Conservation (phyloP, 2,797 vertebrate genomes). For the Pangasius sanitwongsei region DNA sequence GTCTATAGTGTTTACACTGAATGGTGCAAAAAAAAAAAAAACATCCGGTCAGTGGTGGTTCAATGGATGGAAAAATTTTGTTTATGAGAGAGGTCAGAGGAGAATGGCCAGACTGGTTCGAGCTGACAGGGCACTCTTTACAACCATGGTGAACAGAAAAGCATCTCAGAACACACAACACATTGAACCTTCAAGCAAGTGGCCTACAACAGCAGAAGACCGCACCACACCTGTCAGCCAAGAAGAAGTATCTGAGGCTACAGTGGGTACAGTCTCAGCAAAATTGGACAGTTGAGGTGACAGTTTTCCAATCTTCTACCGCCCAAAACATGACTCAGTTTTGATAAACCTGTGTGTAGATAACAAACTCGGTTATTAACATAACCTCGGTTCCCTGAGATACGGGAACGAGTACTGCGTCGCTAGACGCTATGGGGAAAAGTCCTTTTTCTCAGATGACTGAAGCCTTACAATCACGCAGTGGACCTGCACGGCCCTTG, state of each 20-base stretch:
- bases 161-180: background rate
- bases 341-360: background rate
- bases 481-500: too few species aligned
- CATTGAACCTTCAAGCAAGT: background rate
- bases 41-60: background rate
- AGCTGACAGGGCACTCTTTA: background rate
- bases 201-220: background rate
- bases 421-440: too few species aligned
- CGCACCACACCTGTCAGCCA: background rate
- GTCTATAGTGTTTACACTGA: background rate
- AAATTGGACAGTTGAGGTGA: background rate
- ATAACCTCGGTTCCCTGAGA: too few species aligned
- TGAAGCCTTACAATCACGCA: too few species aligned
- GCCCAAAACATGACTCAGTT: background rate
- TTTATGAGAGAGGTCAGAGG: background rate
- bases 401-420: too few species aligned
- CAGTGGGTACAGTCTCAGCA: background rate
- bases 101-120: background rate
- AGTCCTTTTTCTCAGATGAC: too few species aligned
- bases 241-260: background rate
- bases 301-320: background rate
- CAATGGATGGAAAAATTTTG: background rate
- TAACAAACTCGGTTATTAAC: too few species aligned
- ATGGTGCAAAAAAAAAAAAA: background rate
- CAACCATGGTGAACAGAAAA: background rate